Conservation (phyloP, 2,797 vertebrate genomes). For the Acipenser ruthenus region DNA sequence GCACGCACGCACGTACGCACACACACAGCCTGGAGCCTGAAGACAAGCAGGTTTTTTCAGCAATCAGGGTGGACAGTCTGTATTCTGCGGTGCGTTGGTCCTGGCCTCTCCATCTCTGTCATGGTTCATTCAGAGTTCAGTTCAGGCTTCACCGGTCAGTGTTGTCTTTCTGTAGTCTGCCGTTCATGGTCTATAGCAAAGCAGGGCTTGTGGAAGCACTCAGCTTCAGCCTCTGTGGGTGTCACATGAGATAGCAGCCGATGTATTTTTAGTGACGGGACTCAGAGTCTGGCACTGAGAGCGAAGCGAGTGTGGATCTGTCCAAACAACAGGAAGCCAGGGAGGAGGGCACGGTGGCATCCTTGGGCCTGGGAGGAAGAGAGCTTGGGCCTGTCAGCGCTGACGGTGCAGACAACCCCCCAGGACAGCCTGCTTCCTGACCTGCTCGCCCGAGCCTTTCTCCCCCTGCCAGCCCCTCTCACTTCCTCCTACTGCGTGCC, state of each 20-base stretch:
- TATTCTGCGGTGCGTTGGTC: no score
- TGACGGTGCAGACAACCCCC: neutral
- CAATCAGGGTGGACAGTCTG: no score
- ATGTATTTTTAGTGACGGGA: constrained; percentile 14
- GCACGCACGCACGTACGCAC: no score
- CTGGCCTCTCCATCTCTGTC: no score
- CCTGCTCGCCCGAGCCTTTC: neutral
- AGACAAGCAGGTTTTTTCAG: no score
- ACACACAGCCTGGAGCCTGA: no score
- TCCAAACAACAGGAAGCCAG: constrained; percentile 31
- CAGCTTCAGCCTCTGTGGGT: constrained; percentile 8
- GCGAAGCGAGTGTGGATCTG: constrained; percentile 17
- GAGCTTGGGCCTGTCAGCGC: neutral
- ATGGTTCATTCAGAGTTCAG: no score
- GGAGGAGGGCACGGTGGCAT: constrained; percentile 21
- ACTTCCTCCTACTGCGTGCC: neutral
- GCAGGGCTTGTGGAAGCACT: neutral
- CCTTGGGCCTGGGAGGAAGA: constrained; percentile 18
- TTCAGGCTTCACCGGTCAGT: no score
- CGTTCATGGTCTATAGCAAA: constrained; percentile 25
- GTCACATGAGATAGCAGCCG: constrained; percentile 8
- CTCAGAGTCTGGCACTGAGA: constrained; percentile 13
- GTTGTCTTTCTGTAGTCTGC: neutral
- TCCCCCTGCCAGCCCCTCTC: neutral
- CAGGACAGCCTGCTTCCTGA: constrained; percentile 12